These are phyloP conservation scores for Aix galericulata DNA, from an alignment of 2,113 vertebrate species.

Conservation along the genomic window DNA sequence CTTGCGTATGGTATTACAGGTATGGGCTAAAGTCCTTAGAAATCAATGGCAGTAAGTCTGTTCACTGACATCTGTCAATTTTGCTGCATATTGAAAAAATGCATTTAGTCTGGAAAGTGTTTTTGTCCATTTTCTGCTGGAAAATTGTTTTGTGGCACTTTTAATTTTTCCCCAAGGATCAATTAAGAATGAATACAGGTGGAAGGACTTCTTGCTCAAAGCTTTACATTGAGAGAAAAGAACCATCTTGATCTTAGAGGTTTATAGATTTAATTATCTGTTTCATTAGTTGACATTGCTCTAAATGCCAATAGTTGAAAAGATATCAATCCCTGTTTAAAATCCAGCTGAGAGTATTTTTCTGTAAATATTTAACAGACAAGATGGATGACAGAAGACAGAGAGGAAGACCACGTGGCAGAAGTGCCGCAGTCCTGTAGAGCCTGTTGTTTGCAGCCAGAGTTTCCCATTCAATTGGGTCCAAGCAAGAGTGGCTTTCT, in stretches of 20 bases:
- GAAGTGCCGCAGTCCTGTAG: not conserved
- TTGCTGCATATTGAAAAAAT: not conserved
- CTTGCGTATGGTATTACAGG: not conserved
- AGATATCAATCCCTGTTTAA: conserved; percentile 59
- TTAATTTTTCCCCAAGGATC: not conserved
- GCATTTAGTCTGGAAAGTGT: not conserved
- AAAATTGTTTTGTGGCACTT: not conserved
- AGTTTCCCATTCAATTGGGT: not conserved
- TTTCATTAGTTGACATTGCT: conserved; percentile 59
- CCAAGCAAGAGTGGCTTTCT: not conserved
- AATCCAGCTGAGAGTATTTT: conserved; percentile 50
- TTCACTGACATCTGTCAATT: not conserved
- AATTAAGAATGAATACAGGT: not conserved
- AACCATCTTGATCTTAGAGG: conserved; percentile 22
- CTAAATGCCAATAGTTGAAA: conserved; percentile 10
- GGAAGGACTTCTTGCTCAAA: not conserved
- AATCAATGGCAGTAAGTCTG: not conserved
- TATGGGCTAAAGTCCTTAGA: not conserved
- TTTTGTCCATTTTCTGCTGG: not conserved
- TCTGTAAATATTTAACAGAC: conserved; percentile 21
- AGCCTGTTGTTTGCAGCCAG: not conserved
- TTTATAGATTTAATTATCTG: conserved; percentile 64
- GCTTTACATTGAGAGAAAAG: conserved; percentile 19
- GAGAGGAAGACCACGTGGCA: not conserved
- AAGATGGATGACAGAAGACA: not conserved